These are phyloP conservation scores for Mastigias papua DNA, from an alignment of 30 jellyfish, hydroid and myxozoan genomes.

Conservation along the genomic window DNA sequence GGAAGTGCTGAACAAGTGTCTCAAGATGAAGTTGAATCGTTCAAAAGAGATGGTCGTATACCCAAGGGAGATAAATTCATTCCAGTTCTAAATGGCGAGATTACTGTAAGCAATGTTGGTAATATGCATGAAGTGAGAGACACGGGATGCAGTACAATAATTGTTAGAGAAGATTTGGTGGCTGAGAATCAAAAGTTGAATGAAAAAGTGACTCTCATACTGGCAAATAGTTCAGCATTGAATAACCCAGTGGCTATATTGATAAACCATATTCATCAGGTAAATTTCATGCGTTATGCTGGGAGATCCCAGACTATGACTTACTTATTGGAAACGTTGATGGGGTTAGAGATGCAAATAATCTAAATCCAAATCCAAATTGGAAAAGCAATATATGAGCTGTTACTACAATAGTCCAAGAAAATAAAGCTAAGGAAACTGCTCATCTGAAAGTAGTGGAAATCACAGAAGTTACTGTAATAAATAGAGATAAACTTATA, in stretches of 20 bases:
- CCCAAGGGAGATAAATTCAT: no score
- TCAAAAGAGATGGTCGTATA: no score
- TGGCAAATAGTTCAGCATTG: slow-evolving; percentile 16
- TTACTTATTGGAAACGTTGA: slow-evolving; percentile 40
- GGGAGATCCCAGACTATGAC: neutral
- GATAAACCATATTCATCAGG: no score
- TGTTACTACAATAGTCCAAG: neutral
- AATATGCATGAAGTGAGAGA: no score
- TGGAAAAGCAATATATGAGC: neutral
- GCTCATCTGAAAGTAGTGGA: neutral
- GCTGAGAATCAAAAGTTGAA: no score
- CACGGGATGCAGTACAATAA: no score
- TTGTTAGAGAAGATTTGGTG: no score
- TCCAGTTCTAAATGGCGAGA: no score
- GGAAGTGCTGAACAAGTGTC: no score
- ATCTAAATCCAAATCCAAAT: neutral
- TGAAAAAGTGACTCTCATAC: no score
- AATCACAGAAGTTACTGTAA: neutral
- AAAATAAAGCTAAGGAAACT: neutral
- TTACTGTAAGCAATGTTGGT: no score
- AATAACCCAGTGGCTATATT: neutral
- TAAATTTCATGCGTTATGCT: neutral
- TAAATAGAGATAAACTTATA: slow-evolving; percentile 3
- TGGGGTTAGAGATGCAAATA: slow-evolving; percentile 9
- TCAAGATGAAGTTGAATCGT: no score